Evolutionary conservation across 37 sponge, comb jelly and placozoan species (phyloP), one percentile per base, ranked within the genome.

Genomic region (Axinella damicornis): DNA sequence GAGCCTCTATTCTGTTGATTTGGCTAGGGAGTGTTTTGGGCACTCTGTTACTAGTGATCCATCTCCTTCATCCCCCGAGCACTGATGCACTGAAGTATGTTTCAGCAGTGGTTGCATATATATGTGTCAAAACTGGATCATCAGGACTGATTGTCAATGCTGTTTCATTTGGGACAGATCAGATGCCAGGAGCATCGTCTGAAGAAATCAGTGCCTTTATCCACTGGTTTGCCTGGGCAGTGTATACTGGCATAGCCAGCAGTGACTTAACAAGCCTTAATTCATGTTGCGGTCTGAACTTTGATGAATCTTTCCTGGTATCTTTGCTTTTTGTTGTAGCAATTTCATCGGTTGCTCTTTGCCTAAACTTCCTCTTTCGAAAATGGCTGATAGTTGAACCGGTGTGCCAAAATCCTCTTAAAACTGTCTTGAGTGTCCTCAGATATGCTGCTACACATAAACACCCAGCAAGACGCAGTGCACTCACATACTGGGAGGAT

Each of bases 211-310:
- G 46, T 46, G 46, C 46, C 46, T 46, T 46, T 46, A 9, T 46
- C 9, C 46, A 46, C 46, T 83, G 83, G 84, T 83, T 68, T 41
- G 86, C 60, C 65, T 89, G 79, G 79, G 66, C 78, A 25, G 36
- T 40, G 30, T 83, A 70, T 27, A 35, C 74, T 34, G 83, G 74
- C 40, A 2, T 40, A 73, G 19, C 27, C 56, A 46, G 46, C 9
- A 9, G 46, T 46, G 4, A 46, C 46, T 12, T 46, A 9, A 9
- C 9, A 46, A 46, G 9, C 46, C 4, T 4, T 46, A 12, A 12
- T 4, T 46, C 46, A 46, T 46, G 46, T 46, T 12, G 6, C 9
- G 46, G 46, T 9, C 4, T 46, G 46, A 46, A 9, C 6, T 4
- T 12, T 46, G 46, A 46, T 9, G 6, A 46, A 46, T 12, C 9